Conservation (phyloP, 2,888 invertebrate species). For the Gastrophysa polygoni region DNA sequence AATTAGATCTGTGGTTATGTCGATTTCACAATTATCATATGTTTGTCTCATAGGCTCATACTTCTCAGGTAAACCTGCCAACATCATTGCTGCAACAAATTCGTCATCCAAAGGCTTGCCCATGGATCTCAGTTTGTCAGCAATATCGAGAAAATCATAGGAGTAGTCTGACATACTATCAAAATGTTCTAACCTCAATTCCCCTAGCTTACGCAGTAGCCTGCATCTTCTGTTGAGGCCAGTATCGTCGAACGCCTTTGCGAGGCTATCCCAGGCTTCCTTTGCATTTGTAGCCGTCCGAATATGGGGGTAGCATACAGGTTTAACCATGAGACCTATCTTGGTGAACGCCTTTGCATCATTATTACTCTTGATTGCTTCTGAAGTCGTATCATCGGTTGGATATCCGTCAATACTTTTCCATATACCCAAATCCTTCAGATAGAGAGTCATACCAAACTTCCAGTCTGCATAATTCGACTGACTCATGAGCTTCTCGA, state of each 20-base stretch:
- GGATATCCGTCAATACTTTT: background rate
- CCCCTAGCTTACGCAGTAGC: background rate
- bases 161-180: conserved; percentile 10
- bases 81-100: conserved; percentile 17
- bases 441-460: background rate
- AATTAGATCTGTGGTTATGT: conserved; percentile 21
- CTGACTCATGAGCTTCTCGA: background rate
- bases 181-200: conserved; percentile 5
- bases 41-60: conserved; percentile 28
- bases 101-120: conserved; percentile 14
- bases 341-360: background rate
- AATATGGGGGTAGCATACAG: background rate
- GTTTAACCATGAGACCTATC: background rate
- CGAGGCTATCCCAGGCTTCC: background rate
- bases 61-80: conserved; percentile 16
- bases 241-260: background rate
- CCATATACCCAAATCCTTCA: background rate
- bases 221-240: conserved; percentile 2
- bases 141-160: background rate
- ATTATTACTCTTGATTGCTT: background rate
- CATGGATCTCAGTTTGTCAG: conserved; percentile 7
- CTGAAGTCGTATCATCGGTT: background rate
- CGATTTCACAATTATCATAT: conserved; percentile 15
- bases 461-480: background rate
- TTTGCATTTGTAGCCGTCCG: background rate